Conservation (phyloP, 1,140 invertebrate species). For the Procambarus virginalis region DNA sequence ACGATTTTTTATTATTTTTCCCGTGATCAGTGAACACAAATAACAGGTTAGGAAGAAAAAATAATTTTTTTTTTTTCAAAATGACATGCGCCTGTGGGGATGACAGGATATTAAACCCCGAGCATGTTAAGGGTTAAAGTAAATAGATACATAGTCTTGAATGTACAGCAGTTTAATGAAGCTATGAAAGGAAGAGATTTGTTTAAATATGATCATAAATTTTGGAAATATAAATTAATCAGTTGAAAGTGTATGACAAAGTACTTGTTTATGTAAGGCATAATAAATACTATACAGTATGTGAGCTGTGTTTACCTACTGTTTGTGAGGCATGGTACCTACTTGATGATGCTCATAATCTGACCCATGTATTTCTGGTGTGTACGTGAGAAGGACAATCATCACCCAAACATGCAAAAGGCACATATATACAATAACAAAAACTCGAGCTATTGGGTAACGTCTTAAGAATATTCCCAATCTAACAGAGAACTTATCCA, state of each 20-base stretch:
- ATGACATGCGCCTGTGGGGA: too few relatives aligned
- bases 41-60: too few relatives aligned
- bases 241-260: not conserved
- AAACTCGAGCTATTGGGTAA: conserved; percentile 86
- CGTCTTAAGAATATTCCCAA: conserved; percentile 86
- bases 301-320: not conserved
- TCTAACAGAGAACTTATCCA: conserved; percentile 85
- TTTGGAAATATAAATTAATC: not conserved
- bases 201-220: not conserved
- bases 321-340: conserved; percentile 35
- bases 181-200: too few relatives aligned
- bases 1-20: too few relatives aligned
- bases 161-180: too few relatives aligned
- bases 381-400: conserved; percentile 81
- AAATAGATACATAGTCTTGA: too few relatives aligned
- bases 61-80: too few relatives aligned
- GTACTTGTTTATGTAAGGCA: too few relatives aligned
- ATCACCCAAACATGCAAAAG: conserved; percentile 84
- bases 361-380: conserved; percentile 79
- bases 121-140: too few relatives aligned
- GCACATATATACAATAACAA: conserved; percentile 85
- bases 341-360: conserved; percentile 68
- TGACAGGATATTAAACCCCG: too few relatives aligned
- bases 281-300: not conserved
- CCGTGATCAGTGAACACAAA: too few relatives aligned